These are phyloP conservation scores for Cranoglanis bouderius DNA, from an alignment of 2,113 vertebrate species.

Conservation along the genomic window DNA sequence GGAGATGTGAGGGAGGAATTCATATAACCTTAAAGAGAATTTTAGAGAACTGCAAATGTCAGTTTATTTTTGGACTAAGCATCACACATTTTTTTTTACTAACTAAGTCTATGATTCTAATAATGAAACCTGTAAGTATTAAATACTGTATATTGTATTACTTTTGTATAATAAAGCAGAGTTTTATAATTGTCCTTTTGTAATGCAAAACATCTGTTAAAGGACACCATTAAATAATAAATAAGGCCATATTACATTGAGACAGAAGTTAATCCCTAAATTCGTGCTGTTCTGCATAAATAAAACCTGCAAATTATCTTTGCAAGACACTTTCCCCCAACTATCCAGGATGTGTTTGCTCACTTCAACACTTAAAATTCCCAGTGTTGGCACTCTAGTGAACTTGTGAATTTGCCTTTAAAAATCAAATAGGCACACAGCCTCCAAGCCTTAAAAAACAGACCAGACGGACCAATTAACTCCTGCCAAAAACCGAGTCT, in stretches of 20 bases:
- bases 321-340: not conserved
- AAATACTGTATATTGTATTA: not conserved
- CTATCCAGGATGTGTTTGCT: not conserved
- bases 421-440: conserved; percentile 24
- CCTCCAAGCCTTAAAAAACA: conserved; percentile 15
- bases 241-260: not conserved
- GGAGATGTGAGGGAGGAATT: not conserved
- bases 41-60: not conserved
- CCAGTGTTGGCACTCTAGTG: not conserved
- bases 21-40: not conserved
- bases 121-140: not conserved
- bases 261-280: not conserved
- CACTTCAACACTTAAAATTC: not conserved
- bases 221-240: not conserved
- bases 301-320: not conserved
- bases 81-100: not conserved
- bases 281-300: not conserved
- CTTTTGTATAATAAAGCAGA: not conserved
- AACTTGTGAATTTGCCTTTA: conserved; percentile 12
- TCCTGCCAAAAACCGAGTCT: conserved; percentile 32
- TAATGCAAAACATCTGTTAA: not conserved
- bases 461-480: conserved; percentile 28
- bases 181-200: not conserved
- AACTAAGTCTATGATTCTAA: not conserved
- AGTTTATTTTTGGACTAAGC: not conserved